Evolutionary conservation across 2,888 invertebrate genomes (phyloP).

Genomic region (Oegoconia quadripuncta): DNA sequence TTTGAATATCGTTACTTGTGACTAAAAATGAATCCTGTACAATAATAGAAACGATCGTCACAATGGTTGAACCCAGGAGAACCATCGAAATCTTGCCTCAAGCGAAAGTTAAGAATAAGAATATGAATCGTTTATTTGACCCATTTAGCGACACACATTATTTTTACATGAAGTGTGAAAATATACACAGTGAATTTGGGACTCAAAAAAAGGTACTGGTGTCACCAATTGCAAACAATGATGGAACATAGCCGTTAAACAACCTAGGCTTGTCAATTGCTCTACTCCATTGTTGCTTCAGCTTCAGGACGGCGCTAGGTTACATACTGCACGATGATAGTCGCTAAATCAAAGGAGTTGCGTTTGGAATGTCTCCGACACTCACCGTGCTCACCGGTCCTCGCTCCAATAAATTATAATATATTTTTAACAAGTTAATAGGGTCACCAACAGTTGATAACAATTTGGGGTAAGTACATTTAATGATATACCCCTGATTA

Average conservation of each 20-base stretch:
- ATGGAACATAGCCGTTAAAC: conserved; percentile 19
- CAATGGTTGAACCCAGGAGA: conserved; percentile 31
- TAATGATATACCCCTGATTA: too few relatives aligned
- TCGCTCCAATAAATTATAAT: conserved; percentile 14
- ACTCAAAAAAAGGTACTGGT: conserved; percentile 23
- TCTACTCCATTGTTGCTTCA: conserved; percentile 15
- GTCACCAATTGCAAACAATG: conserved; percentile 21
- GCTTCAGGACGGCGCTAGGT: conserved; percentile 7
- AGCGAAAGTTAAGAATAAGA: conserved; percentile 21
- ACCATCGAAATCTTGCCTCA: conserved; percentile 20
- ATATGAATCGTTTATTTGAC: too few relatives aligned
- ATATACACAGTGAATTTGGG: too few relatives aligned
- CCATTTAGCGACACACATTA: too few relatives aligned
- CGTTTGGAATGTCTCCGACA: conserved; percentile 17
- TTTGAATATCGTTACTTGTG: conserved; percentile 20
- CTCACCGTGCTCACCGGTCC: conserved; percentile 14
- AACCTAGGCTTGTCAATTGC: conserved; percentile 11
- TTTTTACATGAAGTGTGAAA: too few relatives aligned
- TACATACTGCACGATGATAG: conserved; percentile 12
- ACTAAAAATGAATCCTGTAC: conserved; percentile 21
- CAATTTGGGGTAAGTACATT: too few relatives aligned
- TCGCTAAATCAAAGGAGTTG: conserved; percentile 14
- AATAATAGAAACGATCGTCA: conserved; percentile 21
- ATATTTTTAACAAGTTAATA: too few relatives aligned
- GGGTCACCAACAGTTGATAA: too few relatives aligned